These are phyloP conservation scores for Eulemur coronatus DNA, from an alignment of 2,797 vertebrate species.

Conservation along the genomic window DNA sequence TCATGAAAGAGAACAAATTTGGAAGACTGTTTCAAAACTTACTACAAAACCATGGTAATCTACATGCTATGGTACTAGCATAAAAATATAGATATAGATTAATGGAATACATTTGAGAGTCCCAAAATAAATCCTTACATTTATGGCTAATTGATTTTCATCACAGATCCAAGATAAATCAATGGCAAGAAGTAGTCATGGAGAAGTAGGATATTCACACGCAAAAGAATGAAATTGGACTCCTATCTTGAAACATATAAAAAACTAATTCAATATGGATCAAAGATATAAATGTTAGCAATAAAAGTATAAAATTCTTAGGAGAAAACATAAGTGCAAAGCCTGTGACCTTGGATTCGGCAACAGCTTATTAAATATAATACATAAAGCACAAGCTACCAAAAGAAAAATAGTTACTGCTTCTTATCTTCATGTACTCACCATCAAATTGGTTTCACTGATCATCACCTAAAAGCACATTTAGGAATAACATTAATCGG, in stretches of 20 bases:
- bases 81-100: background rate
- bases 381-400: background rate
- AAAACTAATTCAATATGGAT: background rate
- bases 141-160: background rate
- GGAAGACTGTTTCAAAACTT: background rate
- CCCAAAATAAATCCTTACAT: too few relatives aligned
- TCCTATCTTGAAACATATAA: background rate
- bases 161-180: background rate
- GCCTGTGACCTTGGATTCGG: background rate
- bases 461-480: too few relatives aligned
- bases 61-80: background rate
- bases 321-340: background rate
- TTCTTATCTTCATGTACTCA: too few relatives aligned
- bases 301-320: background rate
- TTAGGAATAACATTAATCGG: too few relatives aligned
- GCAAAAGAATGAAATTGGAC: background rate
- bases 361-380: background rate
- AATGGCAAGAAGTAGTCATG: background rate
- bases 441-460: too few relatives aligned
- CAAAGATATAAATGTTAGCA: background rate
- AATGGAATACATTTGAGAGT: too few relatives aligned
- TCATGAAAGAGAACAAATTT: background rate
- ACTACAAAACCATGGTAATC: background rate
- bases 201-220: background rate
- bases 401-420: background rate